A percentile compares a stretch with the other conserved stretches of the same genome.
phyloP scores from a whole-genome alignment of 2,113 vertebrate species.

The Oryzias melastigma region DNA sequence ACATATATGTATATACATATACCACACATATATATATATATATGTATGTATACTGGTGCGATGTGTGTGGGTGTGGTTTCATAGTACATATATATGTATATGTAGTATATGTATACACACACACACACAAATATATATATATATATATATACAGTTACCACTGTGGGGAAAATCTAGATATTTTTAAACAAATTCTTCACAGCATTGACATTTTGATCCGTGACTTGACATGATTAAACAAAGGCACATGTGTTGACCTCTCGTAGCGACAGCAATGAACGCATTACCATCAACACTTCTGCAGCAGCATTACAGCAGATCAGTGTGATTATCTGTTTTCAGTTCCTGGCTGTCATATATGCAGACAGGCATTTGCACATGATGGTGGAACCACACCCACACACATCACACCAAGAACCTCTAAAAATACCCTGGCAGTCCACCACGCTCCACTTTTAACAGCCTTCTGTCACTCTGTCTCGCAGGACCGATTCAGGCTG shows the following conservation, averaged over 20 bases:
- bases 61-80: too few species aligned
- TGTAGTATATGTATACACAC: too few species aligned
- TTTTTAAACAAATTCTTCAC: not conserved
- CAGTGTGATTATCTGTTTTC: slow-evolving; percentile 55
- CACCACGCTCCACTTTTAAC: slow-evolving; percentile 63
- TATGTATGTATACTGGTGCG: too few species aligned
- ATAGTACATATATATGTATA: too few species aligned
- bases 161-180: too few species aligned
- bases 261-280: slow-evolving; percentile 34
- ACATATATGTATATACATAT: too few species aligned
- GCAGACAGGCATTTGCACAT: too few species aligned
- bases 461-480: slow-evolving; percentile 43
- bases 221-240: slow-evolving; percentile 15
- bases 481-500: slow-evolving; percentile 48
- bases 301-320: slow-evolving; percentile 33
- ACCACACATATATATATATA: too few species aligned
- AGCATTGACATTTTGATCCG: slow-evolving; percentile 16
- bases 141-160: too few species aligned
- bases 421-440: slow-evolving; percentile 70
- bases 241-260: slow-evolving; percentile 29
- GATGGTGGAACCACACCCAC: not conserved
- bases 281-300: slow-evolving; percentile 30
- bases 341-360: slow-evolving; percentile 35
- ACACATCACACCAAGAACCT: slow-evolving; percentile 48
- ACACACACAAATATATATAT: too few species aligned